phyloP scores from a whole-genome alignment of 2,113 vertebrate genomes.

The Sterna hirundo region DNA sequence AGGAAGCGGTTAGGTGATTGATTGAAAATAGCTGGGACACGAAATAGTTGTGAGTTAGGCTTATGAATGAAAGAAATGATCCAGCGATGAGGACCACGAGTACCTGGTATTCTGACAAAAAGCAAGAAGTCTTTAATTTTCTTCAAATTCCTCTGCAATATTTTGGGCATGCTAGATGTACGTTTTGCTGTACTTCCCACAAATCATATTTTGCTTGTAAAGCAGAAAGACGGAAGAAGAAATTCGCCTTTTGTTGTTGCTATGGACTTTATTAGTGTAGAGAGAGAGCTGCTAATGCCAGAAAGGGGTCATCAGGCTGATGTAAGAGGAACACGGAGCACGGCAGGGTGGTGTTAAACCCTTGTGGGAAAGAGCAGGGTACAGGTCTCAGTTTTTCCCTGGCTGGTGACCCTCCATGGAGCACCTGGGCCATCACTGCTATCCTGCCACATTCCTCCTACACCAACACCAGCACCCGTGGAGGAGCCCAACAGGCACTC shows the following conservation, averaged over 20 bases:
- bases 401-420: neutral
- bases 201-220: neutral
- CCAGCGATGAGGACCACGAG: neutral
- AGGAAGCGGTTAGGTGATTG: neutral
- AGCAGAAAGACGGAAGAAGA: neutral
- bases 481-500: neutral
- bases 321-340: neutral
- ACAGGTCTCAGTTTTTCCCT: neutral
- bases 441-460: neutral
- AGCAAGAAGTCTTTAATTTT: neutral
- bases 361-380: neutral
- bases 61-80: neutral
- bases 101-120: neutral
- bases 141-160: neutral
- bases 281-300: neutral
- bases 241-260: neutral
- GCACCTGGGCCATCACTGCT: neutral
- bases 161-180: neutral
- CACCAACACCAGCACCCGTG: fast-evolving
- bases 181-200: neutral
- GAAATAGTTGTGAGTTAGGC: neutral
- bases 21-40: neutral
- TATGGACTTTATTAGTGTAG: neutral
- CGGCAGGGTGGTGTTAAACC: neutral
- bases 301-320: neutral